These are phyloP conservation scores for Neodiprion lecontei DNA, from an alignment of 1,140 invertebrate genomes.

Conservation along the genomic window DNA sequence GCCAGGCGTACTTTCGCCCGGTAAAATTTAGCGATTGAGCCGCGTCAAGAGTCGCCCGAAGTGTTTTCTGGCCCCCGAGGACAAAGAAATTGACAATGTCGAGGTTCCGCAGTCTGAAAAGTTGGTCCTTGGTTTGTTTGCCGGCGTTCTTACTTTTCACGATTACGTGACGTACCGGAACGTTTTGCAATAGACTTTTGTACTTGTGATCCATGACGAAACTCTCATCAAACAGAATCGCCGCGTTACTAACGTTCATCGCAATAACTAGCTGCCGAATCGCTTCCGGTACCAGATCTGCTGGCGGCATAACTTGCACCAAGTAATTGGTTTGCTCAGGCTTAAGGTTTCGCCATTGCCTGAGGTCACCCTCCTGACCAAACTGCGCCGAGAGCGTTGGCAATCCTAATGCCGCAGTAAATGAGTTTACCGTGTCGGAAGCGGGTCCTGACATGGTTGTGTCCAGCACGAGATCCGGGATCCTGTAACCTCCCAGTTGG, in stretches of 20 bases:
- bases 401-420: constrained; percentile 77
- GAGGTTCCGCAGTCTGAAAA: constrained; percentile 75
- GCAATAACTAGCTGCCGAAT: constrained; percentile 79
- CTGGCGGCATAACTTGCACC: constrained; percentile 78
- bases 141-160: constrained; percentile 65
- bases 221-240: constrained; percentile 85
- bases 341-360: constrained; percentile 78
- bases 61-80: constrained; percentile 73
- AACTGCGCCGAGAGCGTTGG: constrained; percentile 86
- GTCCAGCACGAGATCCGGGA: constrained; percentile 81
- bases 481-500: constrained; percentile 52
- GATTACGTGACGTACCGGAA: constrained; percentile 86
- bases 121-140: constrained; percentile 67
- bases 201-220: constrained; percentile 94
- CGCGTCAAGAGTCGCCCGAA: constrained; percentile 71
- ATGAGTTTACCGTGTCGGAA: constrained; percentile 83
- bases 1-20: constrained; percentile 68
- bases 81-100: constrained; percentile 91
- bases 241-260: constrained; percentile 89
- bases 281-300: constrained; percentile 81
- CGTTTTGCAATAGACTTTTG: constrained; percentile 85
- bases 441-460: constrained; percentile 77
- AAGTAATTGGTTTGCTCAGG: constrained; percentile 72
- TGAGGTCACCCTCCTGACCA: constrained; percentile 80
- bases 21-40: constrained; percentile 48